Base-by-base conservation (phyloP, 2,113 vertebrate species). In the Shinisaurus crocodilurus region DNA sequence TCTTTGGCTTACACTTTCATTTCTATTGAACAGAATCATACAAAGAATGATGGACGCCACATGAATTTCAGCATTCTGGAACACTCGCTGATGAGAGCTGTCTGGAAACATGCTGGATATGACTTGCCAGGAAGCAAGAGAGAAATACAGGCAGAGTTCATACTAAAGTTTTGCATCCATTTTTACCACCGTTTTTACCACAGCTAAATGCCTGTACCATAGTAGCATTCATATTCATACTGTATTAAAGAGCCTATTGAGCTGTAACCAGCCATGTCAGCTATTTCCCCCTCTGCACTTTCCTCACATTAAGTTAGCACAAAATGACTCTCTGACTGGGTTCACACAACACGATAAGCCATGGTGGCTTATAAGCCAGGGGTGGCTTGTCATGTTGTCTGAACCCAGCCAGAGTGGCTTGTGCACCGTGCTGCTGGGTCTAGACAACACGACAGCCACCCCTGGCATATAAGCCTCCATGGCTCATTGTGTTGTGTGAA, bases 31-130 rank as follows among this genome's bases (percentile, higher is more conserved):
- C 57, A 20, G 69, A 67, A 88, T 82, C 7, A 3, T 96, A 92
- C 92, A 91, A 75, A 92, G 90, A 75, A 88, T 92, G 90, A 91
- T 88, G 29, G 85, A 96, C 94, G 82, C 77, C 1, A 91, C 82
- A 88, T n/a, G 2, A 92, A 88, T 92, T 91, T 90, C 16, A 91
- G 88, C 92, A 92, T 96, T 91, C 86, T 95, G 85, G n/a, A 94
- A 90, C 1, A 27, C 72, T 18, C 90, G 32, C 43, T 80, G 20
- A 82, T 74, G 40, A 89, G 82, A 83, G 5, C 8, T 1, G 82
- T n/a, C 15, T 23, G 23, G 84, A 83, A 12, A 29, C 0, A 89
- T n/a, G 6, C 16, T 18, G 86, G 86, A 65, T 85, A 92, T 88
- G 50, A 76, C 23, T 0, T 0, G 67, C 87, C 6, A 50, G 18